phyloP scores from a whole-genome alignment of 35 echinoderm and acorn worm species.

The Antedon bifida region DNA sequence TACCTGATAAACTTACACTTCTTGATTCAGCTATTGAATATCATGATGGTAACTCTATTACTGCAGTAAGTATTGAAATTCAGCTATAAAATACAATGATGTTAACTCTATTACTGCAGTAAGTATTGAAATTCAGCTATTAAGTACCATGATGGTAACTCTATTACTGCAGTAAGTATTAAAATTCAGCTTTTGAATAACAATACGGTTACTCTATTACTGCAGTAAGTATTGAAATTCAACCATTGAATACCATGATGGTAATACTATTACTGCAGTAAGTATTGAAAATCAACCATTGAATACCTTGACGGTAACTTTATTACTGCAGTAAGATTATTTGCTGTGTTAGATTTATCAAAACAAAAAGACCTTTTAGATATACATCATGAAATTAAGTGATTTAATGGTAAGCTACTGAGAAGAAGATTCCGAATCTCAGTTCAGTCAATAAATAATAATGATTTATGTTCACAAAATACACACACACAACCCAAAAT shows the following conservation, averaged over 20 bases:
- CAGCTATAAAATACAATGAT: slow-evolving; percentile 65
- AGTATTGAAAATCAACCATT: not conserved
- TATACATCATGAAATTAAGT: too few species aligned
- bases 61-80: slow-evolving; percentile 47
- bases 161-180: slow-evolving; percentile 70
- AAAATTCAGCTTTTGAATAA: slow-evolving; percentile 35
- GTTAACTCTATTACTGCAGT: slow-evolving; percentile 83
- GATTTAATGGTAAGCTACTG: too few species aligned
- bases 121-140: slow-evolving; percentile 42
- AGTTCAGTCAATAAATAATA: too few species aligned
- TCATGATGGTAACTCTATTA: slow-evolving; percentile 90
- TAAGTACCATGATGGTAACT: slow-evolving; percentile 85
- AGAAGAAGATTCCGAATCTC: too few species aligned
- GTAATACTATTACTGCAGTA: not conserved
- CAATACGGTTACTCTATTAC: slow-evolving; percentile 90
- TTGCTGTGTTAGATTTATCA: not conserved
- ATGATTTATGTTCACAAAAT: too few species aligned
- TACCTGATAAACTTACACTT: slow-evolving; percentile 68
- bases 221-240: slow-evolving; percentile 34
- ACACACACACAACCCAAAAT: too few species aligned
- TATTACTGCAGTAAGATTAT: not conserved
- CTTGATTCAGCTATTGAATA: slow-evolving; percentile 59
- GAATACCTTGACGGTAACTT: not conserved
- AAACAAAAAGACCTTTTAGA: not conserved
- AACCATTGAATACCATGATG: not conserved